phyloP scores from a whole-genome alignment of 2,888 invertebrate genomes.

The Bembecia ichneumoniformis region DNA sequence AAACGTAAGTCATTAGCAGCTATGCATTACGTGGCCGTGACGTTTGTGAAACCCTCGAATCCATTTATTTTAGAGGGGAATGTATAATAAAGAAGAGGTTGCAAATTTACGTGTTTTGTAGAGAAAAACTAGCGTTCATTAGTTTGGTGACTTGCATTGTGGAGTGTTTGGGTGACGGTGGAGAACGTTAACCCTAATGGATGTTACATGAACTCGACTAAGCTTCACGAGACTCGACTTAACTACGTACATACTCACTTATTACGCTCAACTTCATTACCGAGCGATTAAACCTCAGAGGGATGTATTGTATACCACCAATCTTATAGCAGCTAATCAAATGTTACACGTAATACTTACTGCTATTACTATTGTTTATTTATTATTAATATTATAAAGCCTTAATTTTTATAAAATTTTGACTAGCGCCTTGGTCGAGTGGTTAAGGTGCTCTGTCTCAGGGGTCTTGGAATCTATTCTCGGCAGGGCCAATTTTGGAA shows the following conservation, averaged over 20 bases:
- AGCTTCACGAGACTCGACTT: conserved; percentile 6
- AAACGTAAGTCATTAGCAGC: conserved; percentile 23
- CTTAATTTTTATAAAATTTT: no score
- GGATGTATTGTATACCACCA: no score
- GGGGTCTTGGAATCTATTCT: no score
- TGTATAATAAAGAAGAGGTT: conserved; percentile 2
- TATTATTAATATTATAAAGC: no score
- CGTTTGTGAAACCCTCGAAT: conserved; percentile 21
- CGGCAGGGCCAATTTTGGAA: no score
- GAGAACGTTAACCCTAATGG: conserved; percentile 32
- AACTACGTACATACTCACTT: neutral
- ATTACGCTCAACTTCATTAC: neutral
- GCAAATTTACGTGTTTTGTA: conserved; percentile 7
- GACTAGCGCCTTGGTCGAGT: no score
- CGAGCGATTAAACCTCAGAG: neutral
- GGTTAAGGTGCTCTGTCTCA: no score
- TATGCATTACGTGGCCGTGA: conserved; percentile 12
- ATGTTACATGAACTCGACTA: conserved; percentile 13
- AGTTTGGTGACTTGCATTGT: conserved; percentile 55
- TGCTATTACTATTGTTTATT: no score
- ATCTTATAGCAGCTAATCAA: no score
- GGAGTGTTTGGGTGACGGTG: conserved; percentile 11
- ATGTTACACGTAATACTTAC: no score
- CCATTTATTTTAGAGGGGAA: conserved; percentile 19
- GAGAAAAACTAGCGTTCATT: conserved; percentile 30